Base-by-base conservation (phyloP, 1,140 invertebrate genomes). In the Littorina saxatilis region DNA sequence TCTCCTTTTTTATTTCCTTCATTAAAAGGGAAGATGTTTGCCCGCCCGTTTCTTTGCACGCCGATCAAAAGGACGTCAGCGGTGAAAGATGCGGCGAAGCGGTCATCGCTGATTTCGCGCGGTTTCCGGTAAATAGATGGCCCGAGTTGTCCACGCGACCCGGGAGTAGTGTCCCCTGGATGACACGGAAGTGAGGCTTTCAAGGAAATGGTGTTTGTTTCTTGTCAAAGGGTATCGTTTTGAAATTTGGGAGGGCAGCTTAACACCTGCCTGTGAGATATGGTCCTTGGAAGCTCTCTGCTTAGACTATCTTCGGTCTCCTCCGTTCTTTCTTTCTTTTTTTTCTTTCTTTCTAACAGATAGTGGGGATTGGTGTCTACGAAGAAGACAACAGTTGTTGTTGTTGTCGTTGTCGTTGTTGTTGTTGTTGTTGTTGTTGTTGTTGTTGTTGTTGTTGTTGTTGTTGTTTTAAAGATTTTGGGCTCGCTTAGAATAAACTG, bases 1-100 rank as follows among this genome's bases (percentile, higher is more conserved):
- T 50, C 32, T 66, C 39, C 23, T 73, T 29, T 27, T 73, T 73
- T 52, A 73, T 47, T 73, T 73, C 70, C 70, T 73, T 73, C 70
- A 50, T 73, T 73, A 73, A 68, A 63, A 72, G 70, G n/a, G 39
- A 73, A 73, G 70, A 73, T 73, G 43, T 73, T 73, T 73, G 70
- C 43, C 70, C n/a, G 20, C 40, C 35, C 40, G 43, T 27, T 73
- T 73, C 70, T 73, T 15, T 29, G 40, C 23, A n/a, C 68, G 68
- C 68, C 68, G 11, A 37, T 72, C 1, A 72, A 72, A 72, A 72
- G 40, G 17, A 20, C n/a, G 2, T 72, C 40, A 40, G 40, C 47
- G 70, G 23, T 3, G 39, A 40, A 11, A 32, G 43, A 73, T n/a
- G 23, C 27, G 23, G 39, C 4, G 23, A 39, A 68, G 23, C 9